phyloP scores from a whole-genome alignment of 1,140 invertebrate genomes.

The Macrocentrus cingulum region DNA sequence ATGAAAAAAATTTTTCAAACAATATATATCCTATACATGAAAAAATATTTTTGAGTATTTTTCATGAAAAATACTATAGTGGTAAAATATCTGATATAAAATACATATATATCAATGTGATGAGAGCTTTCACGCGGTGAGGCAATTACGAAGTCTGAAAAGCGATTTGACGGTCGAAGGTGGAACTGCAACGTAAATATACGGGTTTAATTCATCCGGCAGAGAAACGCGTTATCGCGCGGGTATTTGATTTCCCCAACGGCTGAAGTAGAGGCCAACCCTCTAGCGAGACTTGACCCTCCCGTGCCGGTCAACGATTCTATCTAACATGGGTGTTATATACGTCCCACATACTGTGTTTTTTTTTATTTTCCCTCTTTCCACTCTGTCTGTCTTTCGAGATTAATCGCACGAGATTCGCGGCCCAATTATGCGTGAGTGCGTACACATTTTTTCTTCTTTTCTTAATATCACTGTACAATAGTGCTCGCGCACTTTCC shows the following conservation, averaged over 20 bases:
- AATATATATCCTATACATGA: no score
- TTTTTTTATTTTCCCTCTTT: background rate
- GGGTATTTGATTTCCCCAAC: constrained; percentile 40
- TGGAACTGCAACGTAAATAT: constrained; percentile 30
- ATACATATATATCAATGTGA: background rate
- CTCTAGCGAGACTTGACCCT: constrained; percentile 8
- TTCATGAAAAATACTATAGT: no score
- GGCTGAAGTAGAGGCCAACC: constrained; percentile 18
- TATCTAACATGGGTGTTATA: constrained; percentile 21
- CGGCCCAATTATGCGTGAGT: constrained; percentile 28
- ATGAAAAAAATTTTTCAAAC: no score
- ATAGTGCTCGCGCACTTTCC: no score
- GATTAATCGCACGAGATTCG: constrained; percentile 28
- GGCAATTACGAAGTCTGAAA: constrained; percentile 19
- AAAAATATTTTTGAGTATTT: no score
- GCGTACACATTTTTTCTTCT: constrained; percentile 15
- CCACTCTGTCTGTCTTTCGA: background rate
- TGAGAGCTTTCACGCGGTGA: background rate
- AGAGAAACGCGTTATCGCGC: constrained; percentile 28
- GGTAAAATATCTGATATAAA: no score
- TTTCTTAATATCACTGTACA: background rate
- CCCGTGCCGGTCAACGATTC: constrained; percentile 9
- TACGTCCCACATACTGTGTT: background rate
- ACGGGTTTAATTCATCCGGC: constrained; percentile 40
- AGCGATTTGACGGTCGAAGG: constrained; percentile 26